Conservation (phyloP, 1,140 invertebrate species). For the Andrena cerasifolii region DNA sequence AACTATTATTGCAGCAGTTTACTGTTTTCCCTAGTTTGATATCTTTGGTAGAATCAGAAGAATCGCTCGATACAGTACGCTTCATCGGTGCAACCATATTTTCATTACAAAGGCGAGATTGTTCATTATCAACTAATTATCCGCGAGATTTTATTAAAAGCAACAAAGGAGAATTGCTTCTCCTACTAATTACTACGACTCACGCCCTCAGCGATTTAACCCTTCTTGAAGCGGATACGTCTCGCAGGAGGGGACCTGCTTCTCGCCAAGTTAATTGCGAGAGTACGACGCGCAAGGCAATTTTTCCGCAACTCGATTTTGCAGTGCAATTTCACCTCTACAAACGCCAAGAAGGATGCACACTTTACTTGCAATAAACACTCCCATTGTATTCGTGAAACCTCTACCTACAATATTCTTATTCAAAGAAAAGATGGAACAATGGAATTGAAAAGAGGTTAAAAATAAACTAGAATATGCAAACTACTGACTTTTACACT, state of each 20-base stretch:
- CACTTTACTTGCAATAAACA: constrained; percentile 14
- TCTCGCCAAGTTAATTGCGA: constrained; percentile 17
- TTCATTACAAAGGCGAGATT: constrained; percentile 17
- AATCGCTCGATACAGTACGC: not conserved
- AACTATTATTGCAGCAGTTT: no score
- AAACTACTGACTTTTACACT: no score
- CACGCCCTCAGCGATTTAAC: constrained; percentile 38
- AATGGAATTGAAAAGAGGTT: no score
- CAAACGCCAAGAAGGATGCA: not conserved
- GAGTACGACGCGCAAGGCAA: not conserved
- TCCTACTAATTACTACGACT: constrained; percentile 37
- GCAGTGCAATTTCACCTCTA: not conserved
- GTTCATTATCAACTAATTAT: constrained; percentile 29
- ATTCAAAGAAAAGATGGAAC: no score
- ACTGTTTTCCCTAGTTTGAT: not conserved
- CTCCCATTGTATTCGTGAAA: no score
- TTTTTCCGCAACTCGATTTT: constrained; percentile 28
- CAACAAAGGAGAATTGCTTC: constrained; percentile 21
- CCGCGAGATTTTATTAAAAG: constrained; percentile 42
- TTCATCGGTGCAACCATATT: not conserved
- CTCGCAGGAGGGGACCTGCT: not conserved
- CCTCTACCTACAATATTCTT: no score
- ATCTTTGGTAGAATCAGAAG: not conserved
- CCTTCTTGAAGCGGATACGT: not conserved
- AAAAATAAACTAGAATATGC: no score